Evolutionary conservation across 2,797 vertebrate genomes (phyloP).

Genomic region (Carduelis carduelis): DNA sequence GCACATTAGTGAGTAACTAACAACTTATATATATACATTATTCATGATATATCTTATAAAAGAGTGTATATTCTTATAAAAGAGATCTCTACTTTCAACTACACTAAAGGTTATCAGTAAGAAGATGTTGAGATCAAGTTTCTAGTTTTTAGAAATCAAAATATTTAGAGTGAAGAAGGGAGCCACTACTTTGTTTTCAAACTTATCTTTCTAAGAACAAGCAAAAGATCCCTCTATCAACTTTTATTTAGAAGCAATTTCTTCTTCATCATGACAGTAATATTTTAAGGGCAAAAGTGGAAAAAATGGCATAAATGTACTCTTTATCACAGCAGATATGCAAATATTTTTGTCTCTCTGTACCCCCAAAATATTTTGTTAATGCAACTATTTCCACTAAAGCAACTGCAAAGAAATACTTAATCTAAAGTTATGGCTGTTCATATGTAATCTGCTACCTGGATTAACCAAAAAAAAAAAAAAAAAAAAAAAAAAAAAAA

Average conservation of each 20-base stretch:
- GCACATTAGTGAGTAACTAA: not conserved
- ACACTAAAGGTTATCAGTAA: not conserved
- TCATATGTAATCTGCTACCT: conserved; percentile 76
- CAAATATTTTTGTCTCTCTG: not conserved
- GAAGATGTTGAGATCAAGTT: not conserved
- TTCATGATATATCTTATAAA: not conserved
- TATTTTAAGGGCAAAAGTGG: not conserved
- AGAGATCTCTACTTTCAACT: not conserved
- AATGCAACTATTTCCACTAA: conserved; percentile 60
- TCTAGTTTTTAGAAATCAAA: not conserved
- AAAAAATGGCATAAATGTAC: not conserved
- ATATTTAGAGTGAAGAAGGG: not conserved
- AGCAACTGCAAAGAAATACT: conserved; percentile 62
- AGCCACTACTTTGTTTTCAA: not conserved
- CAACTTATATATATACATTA: not conserved
- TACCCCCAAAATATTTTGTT: conserved; percentile 32
- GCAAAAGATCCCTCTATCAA: not conserved
- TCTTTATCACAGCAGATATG: not conserved
- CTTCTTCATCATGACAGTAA: not conserved
- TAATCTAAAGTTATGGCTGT: conserved; percentile 57
- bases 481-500: conserved; percentile 22
- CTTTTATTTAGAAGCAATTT: not conserved
- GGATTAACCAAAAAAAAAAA: conserved; percentile 27
- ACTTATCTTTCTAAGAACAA: not conserved
- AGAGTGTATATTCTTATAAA: not conserved